Evolutionary conservation across 1,140 invertebrate species (phyloP).

Genomic region (Drosophila sp.): DNA sequence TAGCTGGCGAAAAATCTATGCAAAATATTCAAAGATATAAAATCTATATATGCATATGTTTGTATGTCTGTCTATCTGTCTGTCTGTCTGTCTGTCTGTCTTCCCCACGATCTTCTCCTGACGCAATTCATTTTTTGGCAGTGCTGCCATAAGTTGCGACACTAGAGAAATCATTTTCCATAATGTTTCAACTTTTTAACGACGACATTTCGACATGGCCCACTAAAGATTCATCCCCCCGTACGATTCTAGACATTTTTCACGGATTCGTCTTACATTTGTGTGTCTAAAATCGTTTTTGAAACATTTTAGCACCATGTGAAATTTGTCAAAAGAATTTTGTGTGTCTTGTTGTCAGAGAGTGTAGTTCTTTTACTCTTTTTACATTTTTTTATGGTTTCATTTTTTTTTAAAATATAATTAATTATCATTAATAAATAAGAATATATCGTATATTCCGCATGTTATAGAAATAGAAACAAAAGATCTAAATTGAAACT

Average conservation of each 20-base stretch:
- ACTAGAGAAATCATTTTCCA: conserved; percentile 62
- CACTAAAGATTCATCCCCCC: conserved; percentile 55
- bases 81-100: not conserved
- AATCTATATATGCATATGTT: conserved; percentile 1
- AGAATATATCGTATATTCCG: conserved; percentile 14
- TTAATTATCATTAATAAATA: conserved; percentile 24
- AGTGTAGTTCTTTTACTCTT: no score
- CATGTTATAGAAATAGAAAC: conserved; percentile 18
- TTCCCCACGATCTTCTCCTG: not conserved
- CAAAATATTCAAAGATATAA: conserved; percentile 10
- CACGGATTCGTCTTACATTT: not conserved
- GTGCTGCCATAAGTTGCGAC: conserved; percentile 31
- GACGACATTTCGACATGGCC: conserved; percentile 73
- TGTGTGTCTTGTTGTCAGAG: conserved; percentile 17
- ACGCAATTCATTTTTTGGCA: conserved; percentile 47
- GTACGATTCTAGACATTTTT: conserved; percentile 13
- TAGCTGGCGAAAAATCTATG: conserved; percentile 14
- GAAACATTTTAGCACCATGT: conserved; percentile 43
- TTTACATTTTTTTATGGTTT: conserved; percentile 12
- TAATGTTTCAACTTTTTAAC: conserved; percentile 66
- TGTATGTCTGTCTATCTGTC: no score
- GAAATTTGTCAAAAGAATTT: conserved; percentile 53
- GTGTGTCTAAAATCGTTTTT: conserved; percentile 49
- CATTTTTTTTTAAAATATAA: conserved; percentile 16
- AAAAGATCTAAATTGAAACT: conserved; percentile 1